Percentiles rank a stretch among this genome's conserved stretches.
These are phyloP conservation scores for Harpagoxenus sublaevis DNA, from an alignment of 2,888 invertebrate species.

Conservation along the genomic window DNA sequence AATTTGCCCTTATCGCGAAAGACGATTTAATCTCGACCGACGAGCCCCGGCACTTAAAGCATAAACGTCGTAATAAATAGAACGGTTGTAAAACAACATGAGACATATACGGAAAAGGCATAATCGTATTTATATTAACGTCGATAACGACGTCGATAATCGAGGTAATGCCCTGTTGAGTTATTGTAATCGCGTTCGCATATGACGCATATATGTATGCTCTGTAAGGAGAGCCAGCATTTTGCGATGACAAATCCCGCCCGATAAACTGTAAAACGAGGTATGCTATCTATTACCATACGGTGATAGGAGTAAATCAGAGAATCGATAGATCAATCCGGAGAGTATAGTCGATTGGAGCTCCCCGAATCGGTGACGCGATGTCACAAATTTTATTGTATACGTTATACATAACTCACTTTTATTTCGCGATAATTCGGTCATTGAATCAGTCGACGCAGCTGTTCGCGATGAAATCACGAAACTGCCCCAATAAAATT, in stretches of 20 bases:
- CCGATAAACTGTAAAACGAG: constrained; percentile 1
- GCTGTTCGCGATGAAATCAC: neutral
- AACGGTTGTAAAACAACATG: neutral
- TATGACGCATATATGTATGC: neutral
- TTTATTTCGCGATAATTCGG: constrained; percentile 29
- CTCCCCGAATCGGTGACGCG: neutral
- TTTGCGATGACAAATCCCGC: neutral
- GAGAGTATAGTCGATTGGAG: neutral
- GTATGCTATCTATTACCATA: constrained; percentile 13
- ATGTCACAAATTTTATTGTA: constrained; percentile 9
- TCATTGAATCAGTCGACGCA: neutral
- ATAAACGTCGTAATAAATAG: neutral
- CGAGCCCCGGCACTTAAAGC: neutral
- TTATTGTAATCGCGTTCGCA: neutral
- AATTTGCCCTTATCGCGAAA: neutral
- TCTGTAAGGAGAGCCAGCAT: neutral
- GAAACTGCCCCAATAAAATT: constrained; percentile 10
- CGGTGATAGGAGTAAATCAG: constrained; percentile 4
- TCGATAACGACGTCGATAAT: constrained; percentile 8
- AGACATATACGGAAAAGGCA: neutral
- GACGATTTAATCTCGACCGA: neutral
- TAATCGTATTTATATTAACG: constrained; percentile 13
- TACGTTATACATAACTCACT: neutral
- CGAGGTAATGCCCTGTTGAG: neutral
- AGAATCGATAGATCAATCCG: constrained; percentile 22